These are phyloP conservation scores for Metaphire vulgaris DNA, from an alignment of 1,140 invertebrate genomes.

Conservation along the genomic window DNA sequence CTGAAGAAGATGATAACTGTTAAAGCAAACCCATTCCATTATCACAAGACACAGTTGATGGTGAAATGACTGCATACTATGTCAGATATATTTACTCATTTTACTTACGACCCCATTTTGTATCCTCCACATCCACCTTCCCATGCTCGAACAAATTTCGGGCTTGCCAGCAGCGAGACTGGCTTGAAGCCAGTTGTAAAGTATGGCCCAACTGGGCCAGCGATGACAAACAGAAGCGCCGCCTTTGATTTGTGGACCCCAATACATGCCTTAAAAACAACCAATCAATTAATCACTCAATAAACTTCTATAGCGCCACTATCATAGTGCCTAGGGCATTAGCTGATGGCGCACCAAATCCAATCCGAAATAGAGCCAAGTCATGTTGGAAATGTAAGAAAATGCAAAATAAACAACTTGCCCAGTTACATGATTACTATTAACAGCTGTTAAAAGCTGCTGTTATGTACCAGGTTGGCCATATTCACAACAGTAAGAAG, in stretches of 20 bases:
- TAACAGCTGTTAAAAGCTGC: too few relatives aligned
- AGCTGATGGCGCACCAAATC: too few relatives aligned
- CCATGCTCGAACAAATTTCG: conserved; percentile 78
- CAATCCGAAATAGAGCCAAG: too few relatives aligned
- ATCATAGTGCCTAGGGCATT: too few relatives aligned
- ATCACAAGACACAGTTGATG: too few relatives aligned
- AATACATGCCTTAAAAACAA: conserved; percentile 67
- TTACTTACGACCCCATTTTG: conserved; percentile 84
- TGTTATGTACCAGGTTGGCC: too few relatives aligned
- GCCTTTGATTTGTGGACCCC: conserved; percentile 77
- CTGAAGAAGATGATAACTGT: not conserved
- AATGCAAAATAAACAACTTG: too few relatives aligned
- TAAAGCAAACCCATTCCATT: conserved; percentile 5
- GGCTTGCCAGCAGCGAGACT: conserved; percentile 72
- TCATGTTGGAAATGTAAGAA: too few relatives aligned
- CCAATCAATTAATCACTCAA: conserved; percentile 2
- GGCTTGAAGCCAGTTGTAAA: conserved; percentile 69
- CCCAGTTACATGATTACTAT: too few relatives aligned
- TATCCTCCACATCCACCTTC: conserved; percentile 81
- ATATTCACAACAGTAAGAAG: too few relatives aligned
- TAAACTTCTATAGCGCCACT: not conserved
- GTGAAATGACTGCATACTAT: too few relatives aligned
- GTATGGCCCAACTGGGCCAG: conserved; percentile 88
- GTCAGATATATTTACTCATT: too few relatives aligned
- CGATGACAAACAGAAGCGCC: conserved; percentile 81